These are phyloP conservation scores for Neotoxoptera formosana DNA, from an alignment of 1,140 invertebrate genomes.

Conservation along the genomic window DNA sequence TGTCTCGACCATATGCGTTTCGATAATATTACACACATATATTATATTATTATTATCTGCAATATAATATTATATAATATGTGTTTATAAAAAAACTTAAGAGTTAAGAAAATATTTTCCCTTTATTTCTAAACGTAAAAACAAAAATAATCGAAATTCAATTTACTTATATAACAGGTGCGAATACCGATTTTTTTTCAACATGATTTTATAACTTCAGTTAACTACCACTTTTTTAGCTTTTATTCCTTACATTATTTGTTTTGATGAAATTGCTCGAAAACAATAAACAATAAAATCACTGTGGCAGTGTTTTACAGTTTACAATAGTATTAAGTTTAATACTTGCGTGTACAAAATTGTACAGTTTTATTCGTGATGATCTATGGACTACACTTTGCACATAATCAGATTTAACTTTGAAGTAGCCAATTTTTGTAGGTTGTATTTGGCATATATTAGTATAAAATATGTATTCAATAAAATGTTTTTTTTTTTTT, in stretches of 20 bases:
- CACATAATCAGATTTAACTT: not conserved
- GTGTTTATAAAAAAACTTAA: not conserved
- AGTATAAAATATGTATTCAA: not conserved
- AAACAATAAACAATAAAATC: not conserved
- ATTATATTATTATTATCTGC: too few relatives aligned
- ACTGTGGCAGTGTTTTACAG: not conserved
- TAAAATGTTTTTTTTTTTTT: not conserved
- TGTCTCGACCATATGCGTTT: not conserved
- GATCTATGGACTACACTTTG: not conserved
- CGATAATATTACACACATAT: too few relatives aligned
- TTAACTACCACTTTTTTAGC: not conserved
- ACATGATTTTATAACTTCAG: not conserved
- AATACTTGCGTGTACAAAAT: not conserved
- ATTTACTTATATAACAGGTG: not conserved
- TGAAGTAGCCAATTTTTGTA: not conserved
- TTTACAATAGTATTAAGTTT: not conserved
- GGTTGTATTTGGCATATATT: not conserved
- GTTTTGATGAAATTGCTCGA: not conserved
- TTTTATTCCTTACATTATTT: not conserved
- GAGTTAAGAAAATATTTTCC: not conserved
- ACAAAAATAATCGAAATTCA: not conserved
- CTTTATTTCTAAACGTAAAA: not conserved
- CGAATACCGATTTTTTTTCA: not conserved
- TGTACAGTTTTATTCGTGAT: not conserved
- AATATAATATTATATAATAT: too few relatives aligned